Conservation (phyloP, 1,140 invertebrate genomes). For the Globodera rostochiensis region DNA sequence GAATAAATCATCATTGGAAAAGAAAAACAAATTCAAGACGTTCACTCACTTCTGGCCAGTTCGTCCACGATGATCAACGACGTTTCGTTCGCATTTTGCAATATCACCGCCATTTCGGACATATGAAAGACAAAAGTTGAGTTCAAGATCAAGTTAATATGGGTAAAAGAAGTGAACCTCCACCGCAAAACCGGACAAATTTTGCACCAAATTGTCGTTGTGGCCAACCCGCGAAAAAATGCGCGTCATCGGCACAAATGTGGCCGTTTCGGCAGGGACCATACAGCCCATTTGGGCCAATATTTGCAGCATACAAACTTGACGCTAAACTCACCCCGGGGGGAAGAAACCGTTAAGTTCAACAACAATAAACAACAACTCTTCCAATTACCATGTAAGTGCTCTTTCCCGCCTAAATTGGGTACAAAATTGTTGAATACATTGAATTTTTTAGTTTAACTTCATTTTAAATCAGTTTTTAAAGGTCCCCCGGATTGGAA, state of each 20-base stretch:
- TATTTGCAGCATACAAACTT: conserved; percentile 83
- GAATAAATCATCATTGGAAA: conserved; percentile 12
- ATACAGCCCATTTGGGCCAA: conserved; percentile 84
- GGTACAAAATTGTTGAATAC: background rate
- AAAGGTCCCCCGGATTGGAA: background rate
- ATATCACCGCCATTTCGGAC: conserved; percentile 45
- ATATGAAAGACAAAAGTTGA: no score
- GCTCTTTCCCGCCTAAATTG: conserved; percentile 80
- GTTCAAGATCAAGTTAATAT: conserved; percentile 52
- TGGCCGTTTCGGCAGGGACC: conserved; percentile 76
- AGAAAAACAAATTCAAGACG: background rate
- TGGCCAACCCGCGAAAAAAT: conserved; percentile 81
- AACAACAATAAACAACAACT: conserved; percentile 39
- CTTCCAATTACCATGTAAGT: conserved; percentile 75
- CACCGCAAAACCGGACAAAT: conserved; percentile 80
- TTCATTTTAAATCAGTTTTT: no score
- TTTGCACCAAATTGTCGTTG: conserved; percentile 80
- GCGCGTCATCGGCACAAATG: conserved; percentile 73
- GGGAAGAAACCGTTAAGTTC: background rate
- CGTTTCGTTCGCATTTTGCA: conserved; percentile 44
- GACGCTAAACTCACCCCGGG: conserved; percentile 66
- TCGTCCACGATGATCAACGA: conserved; percentile 56
- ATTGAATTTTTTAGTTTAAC: no score
- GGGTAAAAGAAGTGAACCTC: conserved; percentile 72
- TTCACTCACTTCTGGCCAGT: conserved; percentile 47